These are phyloP conservation scores for Pseudotriccus pelzelni DNA, from an alignment of 2,797 vertebrate genomes.

Conservation along the genomic window DNA sequence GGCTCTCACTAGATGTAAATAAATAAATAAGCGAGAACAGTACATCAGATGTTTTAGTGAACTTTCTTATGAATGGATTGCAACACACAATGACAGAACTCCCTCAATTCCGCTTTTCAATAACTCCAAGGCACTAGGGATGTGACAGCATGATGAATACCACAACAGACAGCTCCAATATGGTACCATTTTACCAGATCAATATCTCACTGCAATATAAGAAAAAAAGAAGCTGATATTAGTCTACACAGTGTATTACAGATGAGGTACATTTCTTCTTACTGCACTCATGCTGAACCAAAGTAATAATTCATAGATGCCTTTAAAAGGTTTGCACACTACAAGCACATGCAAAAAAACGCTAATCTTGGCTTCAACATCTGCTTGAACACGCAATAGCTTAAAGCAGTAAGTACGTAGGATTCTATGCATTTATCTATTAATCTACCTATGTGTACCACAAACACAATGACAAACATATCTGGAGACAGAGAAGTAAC, in stretches of 20 bases:
- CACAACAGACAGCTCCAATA: constrained; percentile 99
- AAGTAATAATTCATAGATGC: constrained; percentile 94
- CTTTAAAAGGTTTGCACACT: constrained; percentile 85
- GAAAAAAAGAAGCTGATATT: constrained; percentile 99
- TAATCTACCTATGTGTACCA: constrained; percentile 49
- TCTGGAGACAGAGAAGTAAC: constrained; percentile 17
- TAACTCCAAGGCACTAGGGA: constrained; percentile 95
- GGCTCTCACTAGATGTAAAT: neutral
- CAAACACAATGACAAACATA: constrained; percentile 44
- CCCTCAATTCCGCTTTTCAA: constrained; percentile 98
- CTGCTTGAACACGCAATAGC: constrained; percentile 84
- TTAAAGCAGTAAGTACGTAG: constrained; percentile 55
- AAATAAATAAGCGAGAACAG: constrained; percentile 51
- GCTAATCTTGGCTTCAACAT: constrained; percentile 87
- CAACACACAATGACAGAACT: constrained; percentile 92
- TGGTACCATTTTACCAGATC: constrained; percentile 99
- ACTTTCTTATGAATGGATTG: constrained; percentile 94
- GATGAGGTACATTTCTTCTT: constrained; percentile 99
- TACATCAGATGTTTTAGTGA: constrained; percentile 81
- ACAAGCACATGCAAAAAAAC: constrained; percentile 83
- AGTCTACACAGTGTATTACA: constrained; percentile 99
- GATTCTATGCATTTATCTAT: constrained; percentile 41
- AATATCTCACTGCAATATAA: constrained; percentile 99
- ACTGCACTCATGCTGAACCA: constrained; percentile 93
- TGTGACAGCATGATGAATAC: constrained; percentile 99